Conservation (phyloP, 1,140 invertebrate species). For the Ceratitis capitata region DNA sequence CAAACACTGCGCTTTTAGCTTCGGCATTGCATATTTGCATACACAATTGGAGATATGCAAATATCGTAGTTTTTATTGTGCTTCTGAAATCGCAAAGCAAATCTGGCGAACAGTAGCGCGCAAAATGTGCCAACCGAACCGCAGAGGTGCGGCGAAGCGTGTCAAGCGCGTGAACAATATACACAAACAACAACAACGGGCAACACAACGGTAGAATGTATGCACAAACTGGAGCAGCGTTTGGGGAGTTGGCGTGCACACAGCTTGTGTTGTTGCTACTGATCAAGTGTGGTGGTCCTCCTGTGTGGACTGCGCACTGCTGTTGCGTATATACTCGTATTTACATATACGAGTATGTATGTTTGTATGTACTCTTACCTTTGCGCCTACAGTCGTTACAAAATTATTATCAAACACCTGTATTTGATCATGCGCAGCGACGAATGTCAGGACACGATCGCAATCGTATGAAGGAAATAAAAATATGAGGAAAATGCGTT, state of each 20-base stretch:
- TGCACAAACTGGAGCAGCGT: neutral
- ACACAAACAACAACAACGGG: neutral
- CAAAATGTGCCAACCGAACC: neutral
- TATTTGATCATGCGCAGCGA: constrained; percentile 28
- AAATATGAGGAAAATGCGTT: constrained; percentile 20
- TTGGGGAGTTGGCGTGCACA: neutral
- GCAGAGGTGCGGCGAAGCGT: neutral
- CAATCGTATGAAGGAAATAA: neutral
- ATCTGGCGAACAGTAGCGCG: constrained; percentile 22
- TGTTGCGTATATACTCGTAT: neutral
- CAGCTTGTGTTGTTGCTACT: neutral
- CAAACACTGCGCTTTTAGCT: neutral
- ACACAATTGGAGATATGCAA: constrained; percentile 31
- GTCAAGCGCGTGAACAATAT: neutral
- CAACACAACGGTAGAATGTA: neutral
- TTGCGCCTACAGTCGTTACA: neutral
- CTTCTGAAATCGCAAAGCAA: constrained; percentile 22
- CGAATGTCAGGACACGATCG: neutral
- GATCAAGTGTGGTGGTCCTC: neutral
- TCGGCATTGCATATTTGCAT: constrained; percentile 29
- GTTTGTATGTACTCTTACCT: too few relatives aligned
- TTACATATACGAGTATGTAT: too few relatives aligned
- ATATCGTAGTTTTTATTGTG: constrained; percentile 25
- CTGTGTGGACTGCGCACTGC: neutral
- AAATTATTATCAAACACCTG: constrained; percentile 38